Conservation (phyloP, 2,113 vertebrate genomes). For the Athene noctua region DNA sequence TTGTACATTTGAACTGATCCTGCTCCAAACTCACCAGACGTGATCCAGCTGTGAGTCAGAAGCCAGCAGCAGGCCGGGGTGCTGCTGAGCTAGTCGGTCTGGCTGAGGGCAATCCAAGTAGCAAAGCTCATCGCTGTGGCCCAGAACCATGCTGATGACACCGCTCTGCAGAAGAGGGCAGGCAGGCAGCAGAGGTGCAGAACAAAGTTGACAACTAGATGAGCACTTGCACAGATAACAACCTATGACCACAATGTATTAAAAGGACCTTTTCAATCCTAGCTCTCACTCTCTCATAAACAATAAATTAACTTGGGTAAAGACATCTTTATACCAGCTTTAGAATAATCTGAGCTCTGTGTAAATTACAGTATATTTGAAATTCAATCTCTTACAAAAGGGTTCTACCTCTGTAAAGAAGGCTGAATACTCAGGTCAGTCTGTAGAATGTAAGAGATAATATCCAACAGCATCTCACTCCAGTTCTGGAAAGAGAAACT, state of each 20-base stretch:
- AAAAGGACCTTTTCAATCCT: not conserved
- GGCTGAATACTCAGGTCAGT: not conserved
- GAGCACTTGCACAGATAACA: not conserved
- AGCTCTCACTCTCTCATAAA: not conserved
- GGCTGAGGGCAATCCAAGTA: accelerated
- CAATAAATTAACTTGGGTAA: not conserved
- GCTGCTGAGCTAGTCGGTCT: not conserved
- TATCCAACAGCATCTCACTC: not conserved
- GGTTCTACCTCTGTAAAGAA: not conserved
- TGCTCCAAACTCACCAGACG: not conserved
- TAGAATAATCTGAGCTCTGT: not conserved
- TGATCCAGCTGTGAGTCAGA: not conserved
- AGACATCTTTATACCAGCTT: not conserved
- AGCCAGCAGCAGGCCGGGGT: not conserved
- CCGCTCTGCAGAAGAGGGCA: not conserved
- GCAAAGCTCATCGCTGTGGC: not conserved
- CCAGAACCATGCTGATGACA: not conserved
- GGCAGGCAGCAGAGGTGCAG: not conserved
- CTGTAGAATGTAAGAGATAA: not conserved
- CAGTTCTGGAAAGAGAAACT: not conserved
- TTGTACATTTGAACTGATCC: not conserved
- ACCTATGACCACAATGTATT: not conserved
- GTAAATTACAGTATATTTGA: not conserved
- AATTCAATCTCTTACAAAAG: not conserved
- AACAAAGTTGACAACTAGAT: not conserved